These are phyloP conservation scores for Rhynchonycteris naso DNA, from an alignment of 2,797 vertebrate species.

Conservation along the genomic window DNA sequence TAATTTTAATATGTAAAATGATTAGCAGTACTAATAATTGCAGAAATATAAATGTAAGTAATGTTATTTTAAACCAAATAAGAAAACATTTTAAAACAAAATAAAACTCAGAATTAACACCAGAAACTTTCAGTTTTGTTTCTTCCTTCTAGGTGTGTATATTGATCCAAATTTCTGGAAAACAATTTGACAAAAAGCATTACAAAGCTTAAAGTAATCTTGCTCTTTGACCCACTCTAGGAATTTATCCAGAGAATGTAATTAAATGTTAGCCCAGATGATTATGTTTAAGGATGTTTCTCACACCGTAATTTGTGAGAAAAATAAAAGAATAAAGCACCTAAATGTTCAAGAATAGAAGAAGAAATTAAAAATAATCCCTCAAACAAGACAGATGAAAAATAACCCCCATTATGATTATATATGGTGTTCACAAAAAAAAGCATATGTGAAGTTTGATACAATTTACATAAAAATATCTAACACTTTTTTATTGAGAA, in stretches of 20 bases:
- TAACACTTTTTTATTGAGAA: not conserved
- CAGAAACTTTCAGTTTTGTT: not conserved
- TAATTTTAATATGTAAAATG: not conserved
- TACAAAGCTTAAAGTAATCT: not conserved
- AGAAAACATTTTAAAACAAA: not conserved
- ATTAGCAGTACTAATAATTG: not conserved
- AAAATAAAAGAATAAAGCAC: not conserved
- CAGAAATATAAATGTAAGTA: not conserved
- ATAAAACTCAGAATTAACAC: not conserved
- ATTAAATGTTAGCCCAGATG: slow-evolving; percentile 17
- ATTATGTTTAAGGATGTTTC: slow-evolving; percentile 40
- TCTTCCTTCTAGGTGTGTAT: not conserved
- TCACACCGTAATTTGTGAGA: not conserved
- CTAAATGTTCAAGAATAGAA: not conserved
- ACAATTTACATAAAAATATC: not conserved
- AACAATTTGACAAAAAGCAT: not conserved
- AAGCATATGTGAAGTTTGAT: not conserved
- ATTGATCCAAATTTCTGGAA: not conserved
- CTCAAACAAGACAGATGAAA: not conserved
- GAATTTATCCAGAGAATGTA: slow-evolving; percentile 4
- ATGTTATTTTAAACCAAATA: slow-evolving; percentile 20
- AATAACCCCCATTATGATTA: not conserved
- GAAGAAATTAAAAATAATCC: slow-evolving; percentile 12
- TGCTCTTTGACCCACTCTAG: not conserved
- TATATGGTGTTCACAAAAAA: not conserved